These are phyloP conservation scores for Campylomormyrus tamandua DNA, from an alignment of 2,113 vertebrate species.

Conservation along the genomic window DNA sequence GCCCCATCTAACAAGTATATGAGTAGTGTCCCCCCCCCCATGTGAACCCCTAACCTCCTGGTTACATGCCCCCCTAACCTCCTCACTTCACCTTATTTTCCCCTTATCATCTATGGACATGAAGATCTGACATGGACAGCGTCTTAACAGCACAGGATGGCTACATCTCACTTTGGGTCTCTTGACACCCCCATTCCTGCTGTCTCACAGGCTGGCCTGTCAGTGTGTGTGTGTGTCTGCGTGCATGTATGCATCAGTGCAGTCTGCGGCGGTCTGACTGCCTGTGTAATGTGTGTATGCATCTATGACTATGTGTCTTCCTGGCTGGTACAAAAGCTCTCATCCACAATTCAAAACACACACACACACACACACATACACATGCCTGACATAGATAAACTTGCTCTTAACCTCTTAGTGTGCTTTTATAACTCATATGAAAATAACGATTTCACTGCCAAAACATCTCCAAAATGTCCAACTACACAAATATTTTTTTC, in stretches of 20 bases:
- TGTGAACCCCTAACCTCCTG: no score
- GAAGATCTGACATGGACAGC: no score
- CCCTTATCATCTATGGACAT: not conserved
- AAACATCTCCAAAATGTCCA: not conserved
- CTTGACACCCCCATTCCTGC: slow-evolving; percentile 15
- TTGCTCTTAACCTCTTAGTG: not conserved
- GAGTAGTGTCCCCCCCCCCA: no score
- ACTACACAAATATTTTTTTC: not conserved
- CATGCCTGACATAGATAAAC: not conserved
- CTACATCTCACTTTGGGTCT: not conserved
- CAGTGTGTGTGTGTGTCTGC: not conserved
- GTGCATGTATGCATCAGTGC: not conserved
- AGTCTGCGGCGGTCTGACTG: not conserved
- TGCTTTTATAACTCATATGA: not conserved
- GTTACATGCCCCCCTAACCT: not conserved
- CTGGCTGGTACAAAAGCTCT: not conserved
- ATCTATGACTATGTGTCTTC: slow-evolving; percentile 2
- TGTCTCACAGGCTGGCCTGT: slow-evolving; percentile 11
- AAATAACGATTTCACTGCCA: not conserved
- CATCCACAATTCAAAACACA: not conserved
- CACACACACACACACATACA: not conserved
- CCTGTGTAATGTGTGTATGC: not conserved
- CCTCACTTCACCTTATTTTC: not conserved
- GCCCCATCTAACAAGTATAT: no score
- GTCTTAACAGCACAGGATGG: slow-evolving; percentile 15